Conservation (phyloP, 2,888 invertebrate species). For the Eupithecia vulgata region DNA sequence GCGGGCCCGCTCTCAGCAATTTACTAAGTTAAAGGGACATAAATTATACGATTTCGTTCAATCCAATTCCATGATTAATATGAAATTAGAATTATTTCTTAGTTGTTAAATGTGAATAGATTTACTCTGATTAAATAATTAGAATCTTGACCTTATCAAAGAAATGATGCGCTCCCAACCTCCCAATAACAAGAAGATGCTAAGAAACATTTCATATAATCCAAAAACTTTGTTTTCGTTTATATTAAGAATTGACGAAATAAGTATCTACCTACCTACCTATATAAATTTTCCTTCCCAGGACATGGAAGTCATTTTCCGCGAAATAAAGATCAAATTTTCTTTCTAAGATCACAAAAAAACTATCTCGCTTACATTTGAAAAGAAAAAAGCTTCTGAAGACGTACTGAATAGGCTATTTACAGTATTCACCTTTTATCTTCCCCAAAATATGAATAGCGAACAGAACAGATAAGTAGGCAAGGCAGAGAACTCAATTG, state of each 20-base stretch:
- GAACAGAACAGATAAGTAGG: neutral
- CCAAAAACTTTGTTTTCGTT: neutral
- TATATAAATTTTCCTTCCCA: neutral
- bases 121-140: neutral
- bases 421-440: slow-evolving; percentile 10
- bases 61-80: neutral
- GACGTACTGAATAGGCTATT: slow-evolving; percentile 10
- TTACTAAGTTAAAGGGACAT: neutral
- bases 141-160: neutral
- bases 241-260: neutral
- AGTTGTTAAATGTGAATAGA: neutral
- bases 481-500: slow-evolving; percentile 11
- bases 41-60: neutral
- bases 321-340: neutral
- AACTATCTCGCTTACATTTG: neutral
- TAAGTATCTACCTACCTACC: no score
- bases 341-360: slow-evolving; percentile 1
- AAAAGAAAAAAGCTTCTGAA: slow-evolving; percentile 12
- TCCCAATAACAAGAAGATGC: neutral
- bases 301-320: slow-evolving; percentile 2
- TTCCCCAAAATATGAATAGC: slow-evolving; percentile 10
- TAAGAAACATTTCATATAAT: neutral
- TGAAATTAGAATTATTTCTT: neutral
- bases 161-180: neutral
- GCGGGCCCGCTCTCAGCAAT: neutral